Conservation (phyloP, 2,797 vertebrate genomes). For the Pipistrellus pipistrellus region DNA sequence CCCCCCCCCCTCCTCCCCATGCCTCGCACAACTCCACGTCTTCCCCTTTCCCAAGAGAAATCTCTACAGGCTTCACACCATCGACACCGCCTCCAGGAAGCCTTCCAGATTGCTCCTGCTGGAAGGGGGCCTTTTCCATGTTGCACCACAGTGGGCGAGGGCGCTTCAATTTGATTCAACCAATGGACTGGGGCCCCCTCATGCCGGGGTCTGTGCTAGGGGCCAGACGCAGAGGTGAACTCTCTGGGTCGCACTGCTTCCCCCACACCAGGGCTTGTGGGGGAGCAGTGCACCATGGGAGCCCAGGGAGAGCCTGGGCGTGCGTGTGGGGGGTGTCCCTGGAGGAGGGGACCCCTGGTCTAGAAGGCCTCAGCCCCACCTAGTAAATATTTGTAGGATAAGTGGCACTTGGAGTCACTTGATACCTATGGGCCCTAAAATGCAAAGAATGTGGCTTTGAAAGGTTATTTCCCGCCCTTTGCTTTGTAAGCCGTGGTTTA, state of each 20-base stretch:
- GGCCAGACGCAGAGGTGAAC: neutral
- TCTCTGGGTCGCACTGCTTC: neutral
- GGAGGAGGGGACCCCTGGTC: neutral
- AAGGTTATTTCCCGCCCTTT: neutral
- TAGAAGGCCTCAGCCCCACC: neutral
- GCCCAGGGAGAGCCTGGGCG: neutral
- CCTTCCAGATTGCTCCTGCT: neutral
- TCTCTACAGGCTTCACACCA: neutral
- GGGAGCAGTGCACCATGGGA: neutral
- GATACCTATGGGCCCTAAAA: neutral
- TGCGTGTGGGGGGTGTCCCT: neutral
- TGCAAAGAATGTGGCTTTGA: neutral
- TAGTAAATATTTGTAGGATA: neutral
- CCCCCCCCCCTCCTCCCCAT: neutral
- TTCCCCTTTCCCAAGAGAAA: neutral
- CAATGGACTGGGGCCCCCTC: neutral
- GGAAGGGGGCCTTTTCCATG: neutral
- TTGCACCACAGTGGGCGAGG: neutral
- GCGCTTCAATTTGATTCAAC: neutral
- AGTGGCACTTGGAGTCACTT: no score
- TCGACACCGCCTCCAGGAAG: neutral
- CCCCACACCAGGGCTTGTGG: neutral
- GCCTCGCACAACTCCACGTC: accelerated
- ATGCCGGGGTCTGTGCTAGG: neutral
- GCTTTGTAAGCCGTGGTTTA: neutral